These are phyloP conservation scores for Cydia pomonella DNA, from an alignment of 1,140 invertebrate genomes.

Conservation along the genomic window DNA sequence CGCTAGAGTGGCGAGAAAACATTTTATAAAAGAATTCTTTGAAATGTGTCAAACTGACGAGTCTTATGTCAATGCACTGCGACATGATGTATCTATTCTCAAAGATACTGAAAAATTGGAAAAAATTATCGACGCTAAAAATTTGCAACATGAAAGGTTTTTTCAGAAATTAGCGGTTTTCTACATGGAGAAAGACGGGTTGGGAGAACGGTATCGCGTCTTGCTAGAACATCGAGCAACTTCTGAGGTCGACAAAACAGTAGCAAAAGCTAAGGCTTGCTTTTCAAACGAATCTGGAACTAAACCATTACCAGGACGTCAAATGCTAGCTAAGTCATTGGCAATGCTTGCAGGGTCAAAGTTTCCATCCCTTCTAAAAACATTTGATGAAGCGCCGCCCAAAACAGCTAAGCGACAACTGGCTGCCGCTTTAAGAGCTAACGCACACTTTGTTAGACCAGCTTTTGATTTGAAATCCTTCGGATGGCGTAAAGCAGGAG, in stretches of 20 bases:
- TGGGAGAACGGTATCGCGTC: slow-evolving; percentile 45
- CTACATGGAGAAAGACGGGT: slow-evolving; percentile 50
- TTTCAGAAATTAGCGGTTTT: slow-evolving; percentile 50
- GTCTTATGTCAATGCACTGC: slow-evolving; percentile 54
- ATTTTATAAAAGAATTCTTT: slow-evolving; percentile 50
- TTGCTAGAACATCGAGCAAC: slow-evolving; percentile 39
- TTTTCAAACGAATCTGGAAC: neutral
- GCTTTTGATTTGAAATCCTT: slow-evolving; percentile 44
- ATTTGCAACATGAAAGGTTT: slow-evolving; percentile 46
- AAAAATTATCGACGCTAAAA: slow-evolving; percentile 35
- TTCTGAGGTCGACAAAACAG: neutral
- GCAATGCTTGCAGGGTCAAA: slow-evolving; percentile 25
- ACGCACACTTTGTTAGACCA: slow-evolving; percentile 47
- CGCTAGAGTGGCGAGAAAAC: slow-evolving; percentile 44
- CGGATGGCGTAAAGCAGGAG: slow-evolving; percentile 47
- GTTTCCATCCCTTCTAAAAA: neutral
- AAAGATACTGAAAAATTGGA: slow-evolving; percentile 24
- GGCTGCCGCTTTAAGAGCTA: slow-evolving; percentile 48
- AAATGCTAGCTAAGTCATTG: slow-evolving; percentile 29
- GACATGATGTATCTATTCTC: slow-evolving; percentile 35
- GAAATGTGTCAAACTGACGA: slow-evolving; percentile 43
- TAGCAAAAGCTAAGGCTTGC: neutral
- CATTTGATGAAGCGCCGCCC: slow-evolving; percentile 10
- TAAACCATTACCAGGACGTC: slow-evolving; percentile 35
- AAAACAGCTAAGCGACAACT: slow-evolving; percentile 25